phyloP scores from a whole-genome alignment of 30 jellyfish, hydroid and myxozoan species.

The Turritopsis dohrnii region DNA sequence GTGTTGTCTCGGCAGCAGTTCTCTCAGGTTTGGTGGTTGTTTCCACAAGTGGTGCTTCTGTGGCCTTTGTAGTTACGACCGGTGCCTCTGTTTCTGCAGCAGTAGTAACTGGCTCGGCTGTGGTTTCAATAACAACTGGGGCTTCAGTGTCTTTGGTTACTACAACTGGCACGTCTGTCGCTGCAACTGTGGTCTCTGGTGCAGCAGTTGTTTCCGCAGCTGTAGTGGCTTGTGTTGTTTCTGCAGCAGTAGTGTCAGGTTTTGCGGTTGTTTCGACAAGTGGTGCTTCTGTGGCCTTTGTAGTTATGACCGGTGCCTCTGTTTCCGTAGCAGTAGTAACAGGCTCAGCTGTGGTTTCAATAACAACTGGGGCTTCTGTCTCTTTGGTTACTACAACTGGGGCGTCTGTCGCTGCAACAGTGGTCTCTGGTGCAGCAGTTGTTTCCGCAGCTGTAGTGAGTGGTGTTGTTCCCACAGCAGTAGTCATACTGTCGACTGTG shows the following conservation, averaged over 20 bases:
- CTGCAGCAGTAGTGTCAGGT: background rate
- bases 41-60: constrained; percentile 2
- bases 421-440: constrained; percentile 29
- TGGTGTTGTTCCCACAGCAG: constrained; percentile 21
- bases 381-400: too few relatives aligned
- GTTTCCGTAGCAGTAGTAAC: background rate
- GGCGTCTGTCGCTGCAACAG: too few relatives aligned
- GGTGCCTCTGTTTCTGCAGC: background rate
- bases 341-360: constrained; percentile 31
- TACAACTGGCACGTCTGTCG: constrained; percentile 33
- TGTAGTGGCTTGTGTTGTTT: constrained; percentile 25
- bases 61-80: too few relatives aligned
- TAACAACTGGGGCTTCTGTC: too few relatives aligned
- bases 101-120: constrained; percentile 26
- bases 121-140: constrained; percentile 20
- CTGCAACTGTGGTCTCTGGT: constrained; percentile 44
- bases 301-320: too few relatives aligned
- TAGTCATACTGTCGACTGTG: too few relatives aligned
- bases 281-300: background rate
- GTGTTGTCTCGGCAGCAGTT: constrained; percentile 28
- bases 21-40: background rate
- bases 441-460: constrained; percentile 10
- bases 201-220: constrained; percentile 36
- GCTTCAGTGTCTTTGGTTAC: constrained; percentile 15
- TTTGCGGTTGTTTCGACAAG: background rate